Base-by-base conservation (phyloP, 1,140 invertebrate species). In the Samia ricini region DNA sequence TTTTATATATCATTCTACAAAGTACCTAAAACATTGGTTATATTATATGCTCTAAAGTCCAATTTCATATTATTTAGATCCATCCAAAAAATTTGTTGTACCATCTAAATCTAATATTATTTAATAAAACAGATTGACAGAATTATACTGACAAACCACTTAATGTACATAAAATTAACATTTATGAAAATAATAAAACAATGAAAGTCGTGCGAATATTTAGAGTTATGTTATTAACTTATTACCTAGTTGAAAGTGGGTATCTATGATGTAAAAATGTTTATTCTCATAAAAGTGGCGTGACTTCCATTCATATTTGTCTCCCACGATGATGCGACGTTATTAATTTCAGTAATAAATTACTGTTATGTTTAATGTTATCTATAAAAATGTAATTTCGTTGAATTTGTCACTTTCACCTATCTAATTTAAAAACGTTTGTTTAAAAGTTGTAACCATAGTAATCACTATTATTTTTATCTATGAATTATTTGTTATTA, bases 281-380 rank as follows among this genome's bases (percentile, higher is more conserved):
- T 65, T 58, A 64, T 71, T 72, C 69, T 69, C 66, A 69, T 76
- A 69, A 79, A 73, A 68, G 77, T 76, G 63, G 60, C 72, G 68
- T 71, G 72, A 60, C 64, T 67, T 66, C 75, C 72, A 84, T 83
- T 87, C 71, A 73, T 76, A 75, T 72, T 73, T 69, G 76, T 81
- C 81, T 85, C 83, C 85, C 83, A 85, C 83, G 85, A 76, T 66
- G 77, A 60, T 63, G 67, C 63, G 56, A 60, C 69, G 72, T 76
- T 66, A 72, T 71, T 77, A 66, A 66, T 67, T 61, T 60, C 22
- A 52, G 33, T 74, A 71, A 70, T 76, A 69, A 73, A 73, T 76
- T 68, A 57, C 42, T 62, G 36, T 72, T 63, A 64, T 61, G 60
- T 72, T 60, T 65, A 66, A 56, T 61, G 42, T 64, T 33, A 65